Evolutionary conservation across 1,140 invertebrate genomes (phyloP), one percentile per base, ranked within the genome.

Genomic region (Rhizoglyphus robini): DNA sequence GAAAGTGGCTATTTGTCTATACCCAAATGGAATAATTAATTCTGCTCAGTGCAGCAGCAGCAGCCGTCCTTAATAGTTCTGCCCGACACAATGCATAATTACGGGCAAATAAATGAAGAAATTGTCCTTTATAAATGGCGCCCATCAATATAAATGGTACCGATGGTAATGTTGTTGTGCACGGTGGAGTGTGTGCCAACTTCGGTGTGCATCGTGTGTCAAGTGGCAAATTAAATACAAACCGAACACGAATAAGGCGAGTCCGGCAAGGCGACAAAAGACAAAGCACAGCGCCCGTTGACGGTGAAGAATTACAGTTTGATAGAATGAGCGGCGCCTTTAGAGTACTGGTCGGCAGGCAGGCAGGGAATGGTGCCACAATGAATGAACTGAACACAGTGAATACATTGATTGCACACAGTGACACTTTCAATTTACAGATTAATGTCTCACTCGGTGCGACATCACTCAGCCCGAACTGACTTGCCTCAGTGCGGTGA

Each of bases 71-170:
- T 18, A 41, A 41, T 18, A 41, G 8, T 11, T 41, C 8, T 41
- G 36, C 36, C 36, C 8, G 18, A 32, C 15, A 54, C 51, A 54
- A 54, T 54, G 51, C 51, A 54, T 54, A 54, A 54, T 54, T 54
- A 54, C 51, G 51, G 51, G 8, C 8, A 54, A 54, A 20, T 54
- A 54, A 8, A 54, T 8, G 51, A 54, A 54, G 8, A 54, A 54
- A 32, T 54, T 54, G 51, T 54, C 51, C 51, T 54, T 54, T 54
- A 54, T 54, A 8, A 54, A 54, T 54, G 51, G 51, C 8, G 8
- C 8, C 51, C 51, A 54, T 54, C 51, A 54, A 54, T 54, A 54
- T 54, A 25, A 8, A 54, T 23, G 23, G 51, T 8, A 23, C 15
- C 20, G 31, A 8, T 8, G 20, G 23, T 8, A 54, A 54, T 5